These are phyloP conservation scores for Macaria liturata DNA, from an alignment of 2,888 invertebrate species.

Conservation along the genomic window DNA sequence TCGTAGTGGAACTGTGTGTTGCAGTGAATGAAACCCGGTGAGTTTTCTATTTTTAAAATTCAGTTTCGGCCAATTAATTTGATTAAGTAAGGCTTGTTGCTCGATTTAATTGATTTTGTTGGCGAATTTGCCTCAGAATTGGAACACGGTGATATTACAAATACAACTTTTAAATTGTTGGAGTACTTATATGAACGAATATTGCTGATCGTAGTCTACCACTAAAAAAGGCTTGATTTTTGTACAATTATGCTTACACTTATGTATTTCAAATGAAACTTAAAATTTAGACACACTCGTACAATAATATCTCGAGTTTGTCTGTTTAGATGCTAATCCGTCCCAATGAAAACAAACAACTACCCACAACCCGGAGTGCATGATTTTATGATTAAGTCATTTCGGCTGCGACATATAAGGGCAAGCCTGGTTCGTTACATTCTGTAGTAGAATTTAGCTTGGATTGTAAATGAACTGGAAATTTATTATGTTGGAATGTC, in stretches of 20 bases:
- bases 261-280: too few species aligned
- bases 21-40: conserved; percentile 33
- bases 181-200: too few species aligned
- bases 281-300: too few species aligned
- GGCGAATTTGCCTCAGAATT: conserved; percentile 26
- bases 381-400: conserved; percentile 26
- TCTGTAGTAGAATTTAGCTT: conserved; percentile 34
- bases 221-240: too few species aligned
- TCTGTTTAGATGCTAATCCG: conserved; percentile 1
- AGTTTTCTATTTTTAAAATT: conserved; percentile 27
- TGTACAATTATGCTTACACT: too few species aligned
- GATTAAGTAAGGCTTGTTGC: conserved; percentile 27
- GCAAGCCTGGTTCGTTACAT: conserved; percentile 22
- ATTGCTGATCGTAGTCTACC: too few species aligned
- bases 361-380: conserved; percentile 24
- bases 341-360: conserved; percentile 28
- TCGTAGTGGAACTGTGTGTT: conserved; percentile 22
- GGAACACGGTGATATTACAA: conserved; percentile 12
- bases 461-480: conserved; percentile 13
- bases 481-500: conserved; percentile 9
- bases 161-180: too few species aligned
- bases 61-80: conserved; percentile 33
- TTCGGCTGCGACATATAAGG: conserved; percentile 18
- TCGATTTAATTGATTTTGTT: conserved; percentile 30
- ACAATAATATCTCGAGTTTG: too few species aligned